Base-by-base conservation (phyloP, 2,797 vertebrate genomes). In the Ctenopoma multispine region DNA sequence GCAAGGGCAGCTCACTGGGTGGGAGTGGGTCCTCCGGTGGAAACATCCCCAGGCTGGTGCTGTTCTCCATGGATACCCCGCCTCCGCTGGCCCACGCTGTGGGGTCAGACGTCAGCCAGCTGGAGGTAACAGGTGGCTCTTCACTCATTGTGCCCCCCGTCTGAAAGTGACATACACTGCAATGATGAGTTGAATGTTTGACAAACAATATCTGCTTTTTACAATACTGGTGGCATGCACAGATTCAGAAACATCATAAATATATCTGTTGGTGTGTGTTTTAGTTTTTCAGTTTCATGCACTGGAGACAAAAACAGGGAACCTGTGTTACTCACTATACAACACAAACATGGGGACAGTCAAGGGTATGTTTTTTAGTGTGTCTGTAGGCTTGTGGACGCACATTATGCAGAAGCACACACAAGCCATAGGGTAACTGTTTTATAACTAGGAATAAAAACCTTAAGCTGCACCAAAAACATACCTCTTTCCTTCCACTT, bases 71-170 rank as follows among this genome's bases (percentile, higher is more conserved):
- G 15, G 75, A 85, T 0, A 90, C 92, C 29, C 90, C 93, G 0
- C 91, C 90, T 71, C 94, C 94, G 50, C 95, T 93, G 80, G 94
- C 93, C 93, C 97, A 96, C 68, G 83, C 81, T 21, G 93, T 91
- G 85, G 91, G 93, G 85, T 97, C 97, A 64, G 92, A 89, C 93
- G 92, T 94, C 92, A 94, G 90, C 96, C 96, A 96, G 94, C 96
- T 95, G 90, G 95, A 81, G 92, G 96, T 96, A 94, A 92, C 95
- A 83, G 95, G 89, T 90, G 92, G 92, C 90, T 95, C 96, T 94
- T 97, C 96, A 81, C 96, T 98, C 98, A 99, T 99, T 94, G 95
- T 97, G 94, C 93, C 92, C 94, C 95, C 89, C 80, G 90, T 94
- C 94, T 95, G 87, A 87, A 84, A 12, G 0, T 8, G 48, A 80